Percentiles rank a stretch among this genome's conserved stretches.
phyloP scores from a whole-genome alignment of 2,113 vertebrate species.

The Melanostigma gelatinosum region DNA sequence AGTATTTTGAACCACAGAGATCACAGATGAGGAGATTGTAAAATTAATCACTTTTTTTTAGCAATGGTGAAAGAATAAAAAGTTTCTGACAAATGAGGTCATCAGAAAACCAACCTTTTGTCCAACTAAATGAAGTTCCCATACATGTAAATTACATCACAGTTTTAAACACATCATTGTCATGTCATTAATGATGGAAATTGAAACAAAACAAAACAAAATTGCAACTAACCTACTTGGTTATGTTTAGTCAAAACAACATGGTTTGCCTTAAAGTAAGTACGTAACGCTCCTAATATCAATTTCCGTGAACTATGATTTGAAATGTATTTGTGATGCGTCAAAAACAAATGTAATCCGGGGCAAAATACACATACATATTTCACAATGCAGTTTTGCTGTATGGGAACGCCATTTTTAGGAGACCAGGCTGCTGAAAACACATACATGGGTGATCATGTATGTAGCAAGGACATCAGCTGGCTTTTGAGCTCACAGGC shows the following conservation, averaged over 20 bases:
- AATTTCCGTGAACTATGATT: background rate
- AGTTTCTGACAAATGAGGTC: background rate
- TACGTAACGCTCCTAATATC: background rate
- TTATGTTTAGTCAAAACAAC: background rate
- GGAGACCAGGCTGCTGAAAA: too few species aligned
- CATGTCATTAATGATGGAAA: background rate
- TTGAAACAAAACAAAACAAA: background rate
- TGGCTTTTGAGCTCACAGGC: background rate
- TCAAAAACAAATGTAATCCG: background rate
- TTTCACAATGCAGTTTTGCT: background rate
- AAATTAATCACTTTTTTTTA: background rate
- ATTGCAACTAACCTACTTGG: background rate
- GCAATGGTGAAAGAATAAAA: background rate
- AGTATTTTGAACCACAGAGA: background rate
- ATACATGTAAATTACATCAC: background rate
- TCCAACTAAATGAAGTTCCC: background rate
- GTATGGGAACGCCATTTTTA: background rate
- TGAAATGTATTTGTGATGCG: background rate
- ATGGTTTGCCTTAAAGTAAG: too few species aligned
- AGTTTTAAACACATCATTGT: too few species aligned
- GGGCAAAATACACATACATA: background rate
- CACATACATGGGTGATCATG: background rate
- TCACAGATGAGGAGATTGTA: background rate
- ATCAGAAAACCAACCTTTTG: background rate
- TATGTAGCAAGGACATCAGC: background rate